phyloP scores from a whole-genome alignment of 2,888 invertebrate genomes.

The Drosophila peninsularis region DNA sequence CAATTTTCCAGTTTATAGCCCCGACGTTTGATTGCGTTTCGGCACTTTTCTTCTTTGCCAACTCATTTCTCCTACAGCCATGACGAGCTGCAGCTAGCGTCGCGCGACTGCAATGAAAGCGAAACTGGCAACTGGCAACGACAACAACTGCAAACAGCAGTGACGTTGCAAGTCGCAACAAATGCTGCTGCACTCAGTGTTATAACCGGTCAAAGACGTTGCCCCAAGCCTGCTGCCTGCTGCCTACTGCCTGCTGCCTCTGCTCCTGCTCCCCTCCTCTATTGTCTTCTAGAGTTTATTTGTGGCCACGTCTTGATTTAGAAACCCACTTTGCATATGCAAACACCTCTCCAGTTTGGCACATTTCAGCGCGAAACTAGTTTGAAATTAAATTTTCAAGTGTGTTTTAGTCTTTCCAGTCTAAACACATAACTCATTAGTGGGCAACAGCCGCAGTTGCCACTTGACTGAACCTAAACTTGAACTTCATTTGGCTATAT shows the following conservation, averaged over 20 bases:
- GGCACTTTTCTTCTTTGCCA: slow-evolving; percentile 60
- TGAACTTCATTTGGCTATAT: slow-evolving; percentile 55
- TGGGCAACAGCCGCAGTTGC: slow-evolving; percentile 17
- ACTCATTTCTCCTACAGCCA: slow-evolving; percentile 46
- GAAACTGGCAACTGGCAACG: slow-evolving; percentile 62
- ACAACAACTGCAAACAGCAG: slow-evolving; percentile 28
- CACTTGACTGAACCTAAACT: slow-evolving; percentile 67
- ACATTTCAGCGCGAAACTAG: slow-evolving; percentile 59
- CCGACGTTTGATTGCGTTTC: slow-evolving; percentile 47
- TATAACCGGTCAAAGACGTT: slow-evolving; percentile 74
- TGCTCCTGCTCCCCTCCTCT: not conserved
- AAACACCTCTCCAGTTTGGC: slow-evolving; percentile 48
- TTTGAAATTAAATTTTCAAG: slow-evolving; percentile 53
- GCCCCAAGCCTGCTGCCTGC: slow-evolving; percentile 1
- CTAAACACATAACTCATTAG: slow-evolving; percentile 60
- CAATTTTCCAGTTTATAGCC: slow-evolving; percentile 70
- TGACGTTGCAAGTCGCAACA: slow-evolving; percentile 65
- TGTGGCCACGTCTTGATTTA: slow-evolving; percentile 56
- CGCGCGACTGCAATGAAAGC: slow-evolving; percentile 62
- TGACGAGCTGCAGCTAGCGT: slow-evolving; percentile 8
- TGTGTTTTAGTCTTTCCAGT: slow-evolving; percentile 30
- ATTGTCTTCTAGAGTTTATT: slow-evolving; percentile 3
- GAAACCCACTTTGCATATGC: slow-evolving; percentile 75
- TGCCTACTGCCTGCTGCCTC: too few species aligned
- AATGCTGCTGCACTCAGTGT: slow-evolving; percentile 55